These are phyloP conservation scores for Torymus auratus DNA, from an alignment of 2,888 invertebrate species.

Conservation along the genomic window DNA sequence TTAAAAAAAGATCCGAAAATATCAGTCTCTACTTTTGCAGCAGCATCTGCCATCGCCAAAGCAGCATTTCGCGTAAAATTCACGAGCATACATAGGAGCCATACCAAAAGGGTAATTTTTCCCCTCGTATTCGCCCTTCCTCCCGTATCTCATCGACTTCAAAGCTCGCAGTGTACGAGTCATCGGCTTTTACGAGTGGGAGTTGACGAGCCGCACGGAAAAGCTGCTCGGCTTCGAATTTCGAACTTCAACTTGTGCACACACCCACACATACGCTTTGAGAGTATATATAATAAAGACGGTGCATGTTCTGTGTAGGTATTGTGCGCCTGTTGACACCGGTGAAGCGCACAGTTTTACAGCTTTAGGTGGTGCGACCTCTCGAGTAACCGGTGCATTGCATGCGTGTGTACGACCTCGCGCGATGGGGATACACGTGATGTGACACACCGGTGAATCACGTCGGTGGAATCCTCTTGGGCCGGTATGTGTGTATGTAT, in stretches of 20 bases:
- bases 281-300: no score
- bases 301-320: no score
- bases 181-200: background rate
- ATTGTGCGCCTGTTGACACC: background rate
- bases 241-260: constrained; percentile 9
- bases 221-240: background rate
- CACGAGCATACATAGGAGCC: no score
- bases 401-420: background rate
- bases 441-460: constrained; percentile 4
- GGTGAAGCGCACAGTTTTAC: background rate
- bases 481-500: no score
- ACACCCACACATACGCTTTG: background rate
- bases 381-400: background rate
- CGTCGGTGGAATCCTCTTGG: background rate
- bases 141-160: background rate
- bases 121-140: background rate
- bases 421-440: background rate
- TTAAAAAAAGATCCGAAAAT: no score
- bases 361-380: background rate
- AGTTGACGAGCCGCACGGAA: background rate
- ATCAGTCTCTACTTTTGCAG: no score
- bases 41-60: no score
- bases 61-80: no score
- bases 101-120: background rate
- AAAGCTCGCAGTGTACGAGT: background rate